A percentile compares a stretch with the other conserved stretches of the same genome.
These are phyloP conservation scores for Malaclemys terrapin DNA, from an alignment of 2,113 vertebrate genomes.

Conservation along the genomic window DNA sequence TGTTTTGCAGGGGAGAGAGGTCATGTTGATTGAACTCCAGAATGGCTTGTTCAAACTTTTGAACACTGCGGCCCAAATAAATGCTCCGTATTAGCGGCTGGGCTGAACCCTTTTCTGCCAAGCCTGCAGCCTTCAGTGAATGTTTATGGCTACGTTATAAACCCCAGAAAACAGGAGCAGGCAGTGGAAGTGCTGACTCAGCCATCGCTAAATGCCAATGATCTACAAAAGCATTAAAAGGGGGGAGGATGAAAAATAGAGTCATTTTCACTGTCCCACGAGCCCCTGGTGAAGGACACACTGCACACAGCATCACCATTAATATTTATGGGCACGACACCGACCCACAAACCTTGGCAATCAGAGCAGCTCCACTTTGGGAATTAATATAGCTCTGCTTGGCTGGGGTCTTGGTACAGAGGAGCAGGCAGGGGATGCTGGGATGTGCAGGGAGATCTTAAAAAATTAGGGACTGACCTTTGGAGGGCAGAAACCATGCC, in stretches of 20 bases:
- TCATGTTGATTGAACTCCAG: constrained; percentile 32
- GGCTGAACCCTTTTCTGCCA: constrained; percentile 36
- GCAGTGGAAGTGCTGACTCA: constrained; percentile 64
- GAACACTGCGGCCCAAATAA: constrained; percentile 17
- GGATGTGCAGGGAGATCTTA: background rate
- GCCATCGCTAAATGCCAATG: constrained; percentile 68
- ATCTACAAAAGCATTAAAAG: constrained; percentile 59
- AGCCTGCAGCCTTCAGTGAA: constrained; percentile 57
- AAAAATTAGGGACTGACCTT: constrained; percentile 13
- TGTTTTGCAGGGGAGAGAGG: background rate
- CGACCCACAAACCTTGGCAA: constrained; percentile 54
- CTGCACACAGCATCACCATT: constrained; percentile 48
- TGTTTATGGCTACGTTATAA: constrained; percentile 71
- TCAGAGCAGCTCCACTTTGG: constrained; percentile 17
- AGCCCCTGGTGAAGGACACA: constrained; percentile 39
- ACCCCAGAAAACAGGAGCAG: constrained; percentile 53
- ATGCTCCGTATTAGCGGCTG: constrained; percentile 14
- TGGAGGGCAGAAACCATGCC: background rate
- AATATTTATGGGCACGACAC: constrained; percentile 62
- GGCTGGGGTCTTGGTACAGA: background rate
- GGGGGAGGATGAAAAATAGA: constrained; percentile 38
- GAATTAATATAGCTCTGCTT: constrained; percentile 29
- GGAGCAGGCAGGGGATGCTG: background rate
- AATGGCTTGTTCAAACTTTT: constrained; percentile 11
- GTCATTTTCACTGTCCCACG: constrained; percentile 53